phyloP scores from a whole-genome alignment of 2,797 vertebrate genomes.

The Cryptoprocta ferox region DNA sequence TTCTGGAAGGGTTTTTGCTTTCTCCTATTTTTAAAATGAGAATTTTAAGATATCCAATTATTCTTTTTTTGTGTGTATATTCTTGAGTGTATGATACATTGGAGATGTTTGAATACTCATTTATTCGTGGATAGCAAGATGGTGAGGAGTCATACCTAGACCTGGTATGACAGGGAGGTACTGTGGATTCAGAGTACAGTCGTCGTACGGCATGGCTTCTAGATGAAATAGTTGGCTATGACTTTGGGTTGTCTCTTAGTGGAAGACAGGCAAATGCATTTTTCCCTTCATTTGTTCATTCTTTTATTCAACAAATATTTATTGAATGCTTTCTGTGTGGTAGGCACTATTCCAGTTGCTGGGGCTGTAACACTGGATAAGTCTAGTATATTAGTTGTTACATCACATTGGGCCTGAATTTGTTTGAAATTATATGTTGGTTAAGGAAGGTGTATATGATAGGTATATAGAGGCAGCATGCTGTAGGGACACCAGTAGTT shows the following conservation, averaged over 20 bases:
- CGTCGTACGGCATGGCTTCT: background rate
- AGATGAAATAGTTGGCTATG: background rate
- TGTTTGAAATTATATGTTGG: conserved; percentile 27
- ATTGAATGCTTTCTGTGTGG: background rate
- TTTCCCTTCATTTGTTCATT: conserved; percentile 40
- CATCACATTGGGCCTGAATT: background rate
- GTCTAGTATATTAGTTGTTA: conserved; percentile 27
- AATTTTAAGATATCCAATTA: conserved; percentile 33
- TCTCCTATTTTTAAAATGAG: background rate
- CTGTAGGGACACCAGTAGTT: background rate
- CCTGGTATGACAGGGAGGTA: background rate
- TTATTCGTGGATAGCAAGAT: conserved; percentile 4
- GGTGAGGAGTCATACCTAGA: background rate
- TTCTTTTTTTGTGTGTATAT: background rate
- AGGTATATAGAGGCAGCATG: background rate
- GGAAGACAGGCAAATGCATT: background rate
- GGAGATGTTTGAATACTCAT: background rate
- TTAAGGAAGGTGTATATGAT: background rate
- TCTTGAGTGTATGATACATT: background rate
- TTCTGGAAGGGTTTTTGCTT: background rate
- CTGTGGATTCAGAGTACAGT: background rate
- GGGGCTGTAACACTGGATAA: background rate
- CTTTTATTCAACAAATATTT: conserved; percentile 38
- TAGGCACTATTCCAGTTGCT: background rate
- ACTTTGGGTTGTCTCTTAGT: conserved; percentile 20